Conservation (phyloP, 2,888 invertebrate genomes). For the Gerosis bhagava region DNA sequence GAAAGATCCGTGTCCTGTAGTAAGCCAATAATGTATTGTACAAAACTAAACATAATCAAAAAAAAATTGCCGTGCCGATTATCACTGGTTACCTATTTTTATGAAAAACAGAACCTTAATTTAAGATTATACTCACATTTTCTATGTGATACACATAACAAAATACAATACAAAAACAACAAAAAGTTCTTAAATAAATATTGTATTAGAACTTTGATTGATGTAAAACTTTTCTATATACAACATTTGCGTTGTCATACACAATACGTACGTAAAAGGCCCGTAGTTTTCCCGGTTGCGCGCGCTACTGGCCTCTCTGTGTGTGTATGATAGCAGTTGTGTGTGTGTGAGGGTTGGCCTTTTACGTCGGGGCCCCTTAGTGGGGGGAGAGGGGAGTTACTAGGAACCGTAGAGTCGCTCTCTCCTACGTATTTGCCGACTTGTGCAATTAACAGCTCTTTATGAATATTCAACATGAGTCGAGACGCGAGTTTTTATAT, state of each 20-base stretch:
- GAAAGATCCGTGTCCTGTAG: no score
- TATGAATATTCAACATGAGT: slow-evolving; percentile 77
- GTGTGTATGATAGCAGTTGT: slow-evolving; percentile 46
- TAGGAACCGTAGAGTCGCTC: slow-evolving; percentile 68
- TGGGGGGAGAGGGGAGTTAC: slow-evolving; percentile 48
- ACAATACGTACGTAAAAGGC: slow-evolving; percentile 78
- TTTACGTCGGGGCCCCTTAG: slow-evolving; percentile 49
- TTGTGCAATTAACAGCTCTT: slow-evolving; percentile 81
- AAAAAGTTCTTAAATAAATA: no score
- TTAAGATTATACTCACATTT: no score
- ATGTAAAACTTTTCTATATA: slow-evolving; percentile 40
- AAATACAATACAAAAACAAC: no score
- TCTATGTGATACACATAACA: no score
- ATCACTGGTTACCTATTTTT: no score
- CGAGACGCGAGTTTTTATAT: slow-evolving; percentile 67
- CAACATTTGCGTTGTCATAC: slow-evolving; percentile 65
- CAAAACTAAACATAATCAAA: no score
- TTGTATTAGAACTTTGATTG: slow-evolving; percentile 25
- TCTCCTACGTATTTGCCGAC: slow-evolving; percentile 73
- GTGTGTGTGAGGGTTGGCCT: slow-evolving; percentile 65
- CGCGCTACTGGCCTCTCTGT: slow-evolving; percentile 59
- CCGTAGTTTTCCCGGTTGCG: slow-evolving; percentile 80
- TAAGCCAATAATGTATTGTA: no score
- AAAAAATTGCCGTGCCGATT: no score
- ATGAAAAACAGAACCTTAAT: not conserved